Base-by-base conservation (phyloP, 2,797 vertebrate genomes). In the Heterohyrax brucei region DNA sequence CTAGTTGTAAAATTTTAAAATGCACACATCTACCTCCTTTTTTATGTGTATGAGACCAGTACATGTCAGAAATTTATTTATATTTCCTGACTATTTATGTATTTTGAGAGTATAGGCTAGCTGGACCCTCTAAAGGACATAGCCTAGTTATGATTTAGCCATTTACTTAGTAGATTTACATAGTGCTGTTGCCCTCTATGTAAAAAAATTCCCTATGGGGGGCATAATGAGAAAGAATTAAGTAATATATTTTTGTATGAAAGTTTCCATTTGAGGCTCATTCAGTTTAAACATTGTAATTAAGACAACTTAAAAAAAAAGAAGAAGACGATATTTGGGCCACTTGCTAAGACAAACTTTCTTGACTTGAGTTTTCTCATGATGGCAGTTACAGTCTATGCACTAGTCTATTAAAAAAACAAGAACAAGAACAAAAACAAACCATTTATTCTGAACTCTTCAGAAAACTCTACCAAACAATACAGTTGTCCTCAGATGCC, bases 271-370 rank as follows among this genome's bases (percentile, higher is more conserved):
- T 88, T 80, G 39, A 39, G 39, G 50, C 10, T 88, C 84, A 78
- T 87, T 77, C 70, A 72, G 53, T 62, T 95, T 94, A 78, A 78
- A 83, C 72, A 75, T 78, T 88, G 82, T 79, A 90, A 84, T 75
- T 87, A 73, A 94, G 77, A 53, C 44, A 62, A 89, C 12, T 4
- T 81, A 7, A 70, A 33, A 70, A 16, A 70, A 10, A 59, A 59
- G 53, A 53, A 50, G 56, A 91, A 56, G 33, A 30, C 4, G 68
- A 81, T 73, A 46, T 66, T 89, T 92, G 46, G n/a, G n/a, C 30
- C 66, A 78, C 79, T 90, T 78, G 30, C 46, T 89, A 89, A 77
- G 87, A 91, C 68, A 80, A 89, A 89, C 72, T 80, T 93, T 53
- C 94, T 22, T 80, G n/a, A 88, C 21, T 83, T 28, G 87, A 44